These are phyloP conservation scores for Ectobius pallidus DNA, from an alignment of 2,888 invertebrate species.

Conservation along the genomic window DNA sequence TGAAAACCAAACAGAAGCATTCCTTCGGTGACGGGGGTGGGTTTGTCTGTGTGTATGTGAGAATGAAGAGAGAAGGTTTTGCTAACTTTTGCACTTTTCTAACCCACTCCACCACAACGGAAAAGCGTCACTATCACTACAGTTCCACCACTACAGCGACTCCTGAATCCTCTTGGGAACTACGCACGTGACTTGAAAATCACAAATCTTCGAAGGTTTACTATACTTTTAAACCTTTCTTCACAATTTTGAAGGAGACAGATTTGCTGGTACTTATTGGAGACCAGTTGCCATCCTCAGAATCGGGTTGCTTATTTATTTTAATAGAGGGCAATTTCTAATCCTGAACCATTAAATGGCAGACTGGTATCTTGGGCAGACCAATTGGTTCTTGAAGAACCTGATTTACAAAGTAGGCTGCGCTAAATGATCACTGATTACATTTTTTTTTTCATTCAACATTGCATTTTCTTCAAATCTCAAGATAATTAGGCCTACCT, in stretches of 20 bases:
- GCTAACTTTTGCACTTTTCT: conserved; percentile 29
- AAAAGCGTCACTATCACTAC: background rate
- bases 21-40: background rate
- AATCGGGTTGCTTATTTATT: too few species aligned
- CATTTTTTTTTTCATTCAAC: too few species aligned
- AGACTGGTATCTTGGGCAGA: too few species aligned
- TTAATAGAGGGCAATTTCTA: too few species aligned
- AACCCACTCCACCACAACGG: background rate
- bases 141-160: conserved; percentile 3
- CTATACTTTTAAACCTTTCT: background rate
- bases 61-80: background rate
- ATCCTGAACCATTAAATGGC: too few species aligned
- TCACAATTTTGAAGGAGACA: background rate
- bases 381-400: too few species aligned
- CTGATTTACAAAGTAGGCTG: too few species aligned
- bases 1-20: background rate
- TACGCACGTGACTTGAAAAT: conserved; percentile 28
- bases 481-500: too few species aligned
- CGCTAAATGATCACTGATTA: too few species aligned
- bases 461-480: too few species aligned
- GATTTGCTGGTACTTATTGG: too few species aligned
- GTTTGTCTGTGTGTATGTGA: background rate
- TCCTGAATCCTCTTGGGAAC: conserved; percentile 23
- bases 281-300: too few species aligned
- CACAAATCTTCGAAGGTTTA: background rate